A percentile compares a stretch with the other conserved stretches of the same genome.
phyloP scores from a whole-genome alignment of 2,113 vertebrate genomes.

The Thunnus maccoyii region DNA sequence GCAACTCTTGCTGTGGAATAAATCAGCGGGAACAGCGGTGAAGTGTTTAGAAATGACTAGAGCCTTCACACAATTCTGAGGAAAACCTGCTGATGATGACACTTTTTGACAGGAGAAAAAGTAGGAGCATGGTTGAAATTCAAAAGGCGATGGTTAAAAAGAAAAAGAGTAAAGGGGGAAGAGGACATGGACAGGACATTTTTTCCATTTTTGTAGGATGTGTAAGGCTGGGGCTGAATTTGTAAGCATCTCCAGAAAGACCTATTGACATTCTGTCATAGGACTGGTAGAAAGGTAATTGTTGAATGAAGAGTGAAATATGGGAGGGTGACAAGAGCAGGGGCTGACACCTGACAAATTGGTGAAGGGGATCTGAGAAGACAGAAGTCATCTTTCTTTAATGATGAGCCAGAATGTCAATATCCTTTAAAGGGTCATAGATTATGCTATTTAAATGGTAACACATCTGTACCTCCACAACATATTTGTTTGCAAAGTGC shows the following conservation, averaged over 20 bases:
- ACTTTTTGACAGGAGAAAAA: conserved; percentile 61
- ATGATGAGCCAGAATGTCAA: conserved; percentile 27
- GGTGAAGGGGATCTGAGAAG: conserved; percentile 38
- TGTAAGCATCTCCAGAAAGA: conserved; percentile 57
- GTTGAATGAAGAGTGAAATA: conserved; percentile 68
- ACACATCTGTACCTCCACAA: neutral
- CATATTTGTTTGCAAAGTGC: conserved; percentile 11
- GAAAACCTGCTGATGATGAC: conserved; percentile 62
- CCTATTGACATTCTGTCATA: conserved; percentile 67
- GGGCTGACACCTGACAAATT: conserved; percentile 58
- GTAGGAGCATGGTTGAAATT: conserved; percentile 49
- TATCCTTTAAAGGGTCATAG: conserved; percentile 39
- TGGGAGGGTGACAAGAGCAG: conserved; percentile 54
- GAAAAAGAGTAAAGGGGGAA: conserved; percentile 12
- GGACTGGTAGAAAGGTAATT: conserved; percentile 53
- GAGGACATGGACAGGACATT: conserved; percentile 37
- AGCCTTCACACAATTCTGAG: conserved; percentile 16
- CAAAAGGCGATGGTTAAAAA: conserved; percentile 21
- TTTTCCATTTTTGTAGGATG: conserved; percentile 27
- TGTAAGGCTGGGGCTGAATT: conserved; percentile 41
- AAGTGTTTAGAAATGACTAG: conserved; percentile 35
- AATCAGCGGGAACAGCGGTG: conserved; percentile 23
- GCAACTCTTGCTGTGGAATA: conserved; percentile 22
- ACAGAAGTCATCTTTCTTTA: conserved; percentile 60
- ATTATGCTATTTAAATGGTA: conserved; percentile 23